These are phyloP conservation scores for Drosophila longiperda DNA, from an alignment of 2,888 invertebrate genomes.

Conservation along the genomic window DNA sequence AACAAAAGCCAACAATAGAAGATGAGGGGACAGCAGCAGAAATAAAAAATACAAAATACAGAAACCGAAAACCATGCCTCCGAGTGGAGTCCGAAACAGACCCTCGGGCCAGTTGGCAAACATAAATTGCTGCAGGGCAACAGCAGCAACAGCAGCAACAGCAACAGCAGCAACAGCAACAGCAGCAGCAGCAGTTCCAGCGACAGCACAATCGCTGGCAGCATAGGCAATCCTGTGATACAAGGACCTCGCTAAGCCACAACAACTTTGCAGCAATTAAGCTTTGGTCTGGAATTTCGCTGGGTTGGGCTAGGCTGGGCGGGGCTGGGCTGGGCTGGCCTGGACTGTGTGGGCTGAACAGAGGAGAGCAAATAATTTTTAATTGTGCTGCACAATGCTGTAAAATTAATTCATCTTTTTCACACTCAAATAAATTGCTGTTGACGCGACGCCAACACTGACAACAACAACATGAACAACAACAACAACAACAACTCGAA, in stretches of 20 bases:
- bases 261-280: conserved; percentile 81
- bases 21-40: conserved; percentile 28
- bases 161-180: conserved; percentile 17
- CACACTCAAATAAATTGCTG: conserved; percentile 81
- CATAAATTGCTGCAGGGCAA: conserved; percentile 79
- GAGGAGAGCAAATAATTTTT: conserved; percentile 77
- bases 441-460: conserved; percentile 73
- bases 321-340: conserved; percentile 43
- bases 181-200: conserved; percentile 24
- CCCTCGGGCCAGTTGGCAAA: conserved; percentile 72
- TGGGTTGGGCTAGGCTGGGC: background rate
- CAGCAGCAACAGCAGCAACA: conserved; percentile 27
- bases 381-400: conserved; percentile 82
- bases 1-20: conserved; percentile 77
- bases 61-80: conserved; percentile 45
- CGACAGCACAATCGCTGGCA: conserved; percentile 23
- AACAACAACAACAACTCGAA: conserved; percentile 24
- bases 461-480: conserved; percentile 15
- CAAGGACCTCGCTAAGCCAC: conserved; percentile 76
- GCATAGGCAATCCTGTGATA: conserved; percentile 54
- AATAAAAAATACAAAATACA: conserved; percentile 16
- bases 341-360: conserved; percentile 14
- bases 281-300: conserved; percentile 66
- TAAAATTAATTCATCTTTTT: conserved; percentile 81
- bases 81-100: conserved; percentile 50